A percentile compares a stretch with the other conserved stretches of the same genome.
Evolutionary conservation across 2,113 vertebrate species (phyloP).

Genomic region (Nesoenas mayeri): DNA sequence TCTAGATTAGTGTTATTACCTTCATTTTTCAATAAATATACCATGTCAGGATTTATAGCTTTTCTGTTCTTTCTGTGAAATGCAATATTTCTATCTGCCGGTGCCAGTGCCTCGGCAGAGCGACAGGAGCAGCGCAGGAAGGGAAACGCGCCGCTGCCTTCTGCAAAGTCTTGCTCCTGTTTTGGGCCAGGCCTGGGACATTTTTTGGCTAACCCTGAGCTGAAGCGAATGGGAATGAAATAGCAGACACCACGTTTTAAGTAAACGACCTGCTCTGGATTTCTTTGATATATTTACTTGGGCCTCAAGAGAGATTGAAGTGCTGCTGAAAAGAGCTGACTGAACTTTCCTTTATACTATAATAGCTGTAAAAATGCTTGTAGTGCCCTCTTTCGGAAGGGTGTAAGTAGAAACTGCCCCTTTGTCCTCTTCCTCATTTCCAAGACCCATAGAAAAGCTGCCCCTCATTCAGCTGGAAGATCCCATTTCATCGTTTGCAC

Average conservation of each 20-base stretch:
- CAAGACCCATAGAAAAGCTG: neutral
- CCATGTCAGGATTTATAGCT: neutral
- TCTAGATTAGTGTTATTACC: neutral
- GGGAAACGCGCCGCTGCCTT: neutral
- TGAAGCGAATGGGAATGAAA: neutral
- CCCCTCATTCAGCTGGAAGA: neutral
- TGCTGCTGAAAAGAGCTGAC: neutral
- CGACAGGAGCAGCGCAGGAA: neutral
- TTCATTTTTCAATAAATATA: neutral
- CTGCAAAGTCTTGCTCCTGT: neutral
- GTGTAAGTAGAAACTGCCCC: neutral
- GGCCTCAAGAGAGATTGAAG: neutral
- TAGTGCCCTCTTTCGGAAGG: neutral
- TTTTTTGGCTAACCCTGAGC: neutral
- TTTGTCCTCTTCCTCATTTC: neutral
- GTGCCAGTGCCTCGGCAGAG: neutral
- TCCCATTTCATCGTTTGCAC: neutral
- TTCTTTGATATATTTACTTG: neutral
- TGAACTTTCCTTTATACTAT: neutral
- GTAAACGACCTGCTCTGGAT: neutral
- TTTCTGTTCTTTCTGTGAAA: neutral
- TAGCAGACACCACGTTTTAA: neutral
- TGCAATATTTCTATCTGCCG: neutral
- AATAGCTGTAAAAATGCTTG: neutral
- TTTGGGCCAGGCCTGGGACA: neutral